phyloP scores from a whole-genome alignment of 1,140 invertebrate genomes.

The Vanessa atalanta region DNA sequence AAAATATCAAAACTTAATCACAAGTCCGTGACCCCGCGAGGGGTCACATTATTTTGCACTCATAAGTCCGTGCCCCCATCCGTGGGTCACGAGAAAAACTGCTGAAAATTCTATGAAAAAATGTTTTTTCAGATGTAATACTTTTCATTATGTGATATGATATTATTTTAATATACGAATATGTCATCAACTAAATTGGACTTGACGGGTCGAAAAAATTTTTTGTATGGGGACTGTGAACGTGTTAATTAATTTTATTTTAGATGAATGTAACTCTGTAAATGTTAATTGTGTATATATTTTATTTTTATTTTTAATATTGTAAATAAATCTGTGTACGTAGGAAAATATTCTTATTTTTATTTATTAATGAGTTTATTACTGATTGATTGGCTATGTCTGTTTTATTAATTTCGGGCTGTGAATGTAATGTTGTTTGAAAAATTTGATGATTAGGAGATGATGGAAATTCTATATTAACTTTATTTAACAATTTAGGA shows the following conservation, averaged over 20 bases:
- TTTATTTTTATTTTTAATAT: slow-evolving; percentile 1
- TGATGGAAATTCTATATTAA: neutral
- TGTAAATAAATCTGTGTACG: slow-evolving; percentile 1
- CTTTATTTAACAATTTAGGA: slow-evolving; percentile 18
- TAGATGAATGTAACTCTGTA: neutral
- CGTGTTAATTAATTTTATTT: neutral
- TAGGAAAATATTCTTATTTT: slow-evolving; percentile 16
- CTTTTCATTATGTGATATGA: no score
- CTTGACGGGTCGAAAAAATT: no score
- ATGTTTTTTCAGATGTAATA: no score
- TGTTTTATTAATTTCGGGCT: slow-evolving; percentile 14
- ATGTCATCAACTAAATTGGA: no score
- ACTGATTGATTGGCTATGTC: neutral
- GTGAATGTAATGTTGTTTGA: neutral
- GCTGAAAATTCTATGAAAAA: no score
- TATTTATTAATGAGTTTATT: slow-evolving; percentile 6
- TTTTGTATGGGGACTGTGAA: no score
- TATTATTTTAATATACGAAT: no score
- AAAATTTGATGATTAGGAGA: neutral
- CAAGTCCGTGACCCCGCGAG: no score
- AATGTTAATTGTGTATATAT: slow-evolving; percentile 2
- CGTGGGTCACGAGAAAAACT: no score
- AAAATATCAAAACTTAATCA: no score
- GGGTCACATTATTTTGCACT: no score
- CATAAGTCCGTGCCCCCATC: no score